A percentile compares a stretch with the other conserved stretches of the same genome.
These are phyloP conservation scores for Protaetia brevitarsis DNA, from an alignment of 1,140 invertebrate species.

Conservation along the genomic window DNA sequence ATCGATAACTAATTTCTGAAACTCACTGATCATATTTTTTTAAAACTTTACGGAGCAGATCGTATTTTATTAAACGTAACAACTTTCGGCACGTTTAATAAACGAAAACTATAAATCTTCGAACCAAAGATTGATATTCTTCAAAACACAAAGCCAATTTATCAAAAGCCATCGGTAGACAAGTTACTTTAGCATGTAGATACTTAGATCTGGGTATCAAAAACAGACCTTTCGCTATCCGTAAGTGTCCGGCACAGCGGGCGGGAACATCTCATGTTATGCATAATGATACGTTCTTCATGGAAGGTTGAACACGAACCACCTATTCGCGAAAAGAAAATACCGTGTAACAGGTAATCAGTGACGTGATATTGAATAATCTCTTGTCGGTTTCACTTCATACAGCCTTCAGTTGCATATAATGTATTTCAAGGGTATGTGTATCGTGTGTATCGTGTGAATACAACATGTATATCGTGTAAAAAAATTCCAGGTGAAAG, in stretches of 20 bases:
- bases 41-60: too few relatives aligned
- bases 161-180: conserved; percentile 1
- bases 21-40: too few relatives aligned
- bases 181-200: not conserved
- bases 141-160: not conserved
- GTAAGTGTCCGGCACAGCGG: not conserved
- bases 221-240: not conserved
- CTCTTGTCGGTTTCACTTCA: not conserved
- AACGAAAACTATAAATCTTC: not conserved
- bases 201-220: not conserved
- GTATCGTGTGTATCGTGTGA: too few relatives aligned
- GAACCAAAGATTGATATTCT: not conserved
- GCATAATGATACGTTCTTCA: conserved; percentile 18
- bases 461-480: too few relatives aligned
- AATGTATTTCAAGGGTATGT: not conserved
- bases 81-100: too few relatives aligned
- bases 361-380: conserved; percentile 18
- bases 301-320: conserved; percentile 2
- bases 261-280: conserved; percentile 1
- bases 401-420: not conserved
- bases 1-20: too few relatives aligned
- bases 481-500: too few relatives aligned
- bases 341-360: conserved; percentile 16
- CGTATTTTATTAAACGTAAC: too few relatives aligned
- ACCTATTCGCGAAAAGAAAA: conserved; percentile 16